phyloP scores from a whole-genome alignment of 2,113 vertebrate species.

The Panurus biarmicus region DNA sequence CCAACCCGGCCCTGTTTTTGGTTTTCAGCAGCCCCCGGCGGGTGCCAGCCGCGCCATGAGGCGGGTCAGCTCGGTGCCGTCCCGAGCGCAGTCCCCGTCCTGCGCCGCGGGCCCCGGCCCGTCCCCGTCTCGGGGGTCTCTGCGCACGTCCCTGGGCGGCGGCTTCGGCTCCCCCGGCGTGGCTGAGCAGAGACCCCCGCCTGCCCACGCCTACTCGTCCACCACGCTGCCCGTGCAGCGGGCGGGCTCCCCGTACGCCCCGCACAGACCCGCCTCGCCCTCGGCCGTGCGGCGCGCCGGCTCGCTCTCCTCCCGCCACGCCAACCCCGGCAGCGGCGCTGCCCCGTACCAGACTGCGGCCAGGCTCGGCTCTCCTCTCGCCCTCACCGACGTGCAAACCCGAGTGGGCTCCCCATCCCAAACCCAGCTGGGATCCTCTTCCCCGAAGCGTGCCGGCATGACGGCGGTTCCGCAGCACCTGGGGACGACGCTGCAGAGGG shows the following conservation, averaged over 20 bases:
- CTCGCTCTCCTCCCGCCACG: conserved; percentile 74
- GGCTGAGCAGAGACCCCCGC: conserved; percentile 78
- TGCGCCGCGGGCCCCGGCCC: conserved; percentile 76
- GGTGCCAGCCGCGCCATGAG: conserved; percentile 82
- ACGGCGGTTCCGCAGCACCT: conserved; percentile 89
- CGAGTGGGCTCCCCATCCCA: conserved; percentile 72
- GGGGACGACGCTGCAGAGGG: conserved; percentile 82
- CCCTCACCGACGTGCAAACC: conserved; percentile 71
- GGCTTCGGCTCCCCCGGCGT: conserved; percentile 84
- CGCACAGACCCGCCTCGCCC: conserved; percentile 81
- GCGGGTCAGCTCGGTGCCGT: conserved; percentile 93
- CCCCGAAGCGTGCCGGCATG: conserved; percentile 86
- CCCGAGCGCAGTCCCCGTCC: conserved; percentile 90
- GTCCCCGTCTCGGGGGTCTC: conserved; percentile 87
- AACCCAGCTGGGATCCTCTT: conserved; percentile 79
- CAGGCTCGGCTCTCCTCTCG: conserved; percentile 83
- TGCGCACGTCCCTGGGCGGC: conserved; percentile 82
- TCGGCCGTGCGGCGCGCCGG: conserved; percentile 77
- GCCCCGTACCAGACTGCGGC: conserved; percentile 74
- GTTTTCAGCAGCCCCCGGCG: conserved; percentile 58
- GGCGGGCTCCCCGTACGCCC: conserved; percentile 76
- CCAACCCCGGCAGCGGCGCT: conserved; percentile 68
- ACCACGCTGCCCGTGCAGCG: conserved; percentile 85
- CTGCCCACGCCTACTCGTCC: conserved; percentile 78
- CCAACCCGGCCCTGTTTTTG: no score